Conservation (phyloP, 2,888 invertebrate genomes). For the Lamellibrachia columna region DNA sequence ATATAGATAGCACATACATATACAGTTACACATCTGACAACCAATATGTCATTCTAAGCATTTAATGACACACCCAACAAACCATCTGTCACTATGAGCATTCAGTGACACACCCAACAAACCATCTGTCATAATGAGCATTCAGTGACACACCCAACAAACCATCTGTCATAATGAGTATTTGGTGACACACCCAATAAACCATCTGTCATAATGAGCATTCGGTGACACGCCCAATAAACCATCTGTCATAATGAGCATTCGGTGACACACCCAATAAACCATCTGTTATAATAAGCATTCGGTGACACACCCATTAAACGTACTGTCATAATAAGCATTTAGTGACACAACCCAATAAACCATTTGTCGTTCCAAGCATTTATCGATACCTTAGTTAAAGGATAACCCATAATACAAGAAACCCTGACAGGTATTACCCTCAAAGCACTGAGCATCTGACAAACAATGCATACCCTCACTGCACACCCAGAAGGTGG, state of each 20-base stretch:
- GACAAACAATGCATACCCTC: constrained; percentile 42
- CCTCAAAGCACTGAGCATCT: neutral
- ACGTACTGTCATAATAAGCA: neutral
- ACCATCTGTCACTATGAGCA: too few relatives aligned
- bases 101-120: too few relatives aligned
- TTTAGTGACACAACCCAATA: neutral
- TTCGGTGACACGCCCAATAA: too few relatives aligned
- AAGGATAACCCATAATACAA: neutral
- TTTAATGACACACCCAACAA: too few relatives aligned
- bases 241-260: neutral
- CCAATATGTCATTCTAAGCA: too few relatives aligned
- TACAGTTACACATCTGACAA: too few relatives aligned
- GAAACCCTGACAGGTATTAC: neutral
- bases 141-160: too few relatives aligned
- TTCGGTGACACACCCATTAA: neutral
- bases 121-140: neutral
- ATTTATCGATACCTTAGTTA: neutral
- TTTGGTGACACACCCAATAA: too few relatives aligned
- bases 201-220: too few relatives aligned
- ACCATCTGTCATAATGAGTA: too few relatives aligned
- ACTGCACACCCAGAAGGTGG: constrained; percentile 61
- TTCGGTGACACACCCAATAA: neutral
- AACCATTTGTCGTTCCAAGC: neutral
- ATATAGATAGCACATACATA: too few relatives aligned
- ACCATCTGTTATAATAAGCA: neutral